A percentile compares a stretch with the other conserved stretches of the same genome.
phyloP scores from a whole-genome alignment of 2,113 vertebrate genomes.

The Pteronura brasiliensis region DNA sequence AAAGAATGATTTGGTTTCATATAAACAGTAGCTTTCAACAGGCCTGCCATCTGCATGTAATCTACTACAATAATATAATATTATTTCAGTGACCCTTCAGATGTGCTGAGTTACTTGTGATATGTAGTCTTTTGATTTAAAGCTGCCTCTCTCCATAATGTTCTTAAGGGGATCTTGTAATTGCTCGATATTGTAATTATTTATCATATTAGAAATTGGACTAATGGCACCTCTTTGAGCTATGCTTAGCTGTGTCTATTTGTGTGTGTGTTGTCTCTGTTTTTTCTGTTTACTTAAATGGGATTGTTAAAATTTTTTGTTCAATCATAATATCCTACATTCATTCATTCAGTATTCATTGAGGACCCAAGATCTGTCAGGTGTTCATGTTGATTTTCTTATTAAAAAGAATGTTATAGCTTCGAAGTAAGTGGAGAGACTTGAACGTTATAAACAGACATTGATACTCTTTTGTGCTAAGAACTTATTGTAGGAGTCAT shows the following conservation, averaged over 20 bases:
- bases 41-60: slow-evolving; percentile 44
- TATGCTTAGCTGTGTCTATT: not conserved
- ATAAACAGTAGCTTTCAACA: slow-evolving; percentile 68
- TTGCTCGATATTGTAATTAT: not conserved
- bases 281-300: not conserved
- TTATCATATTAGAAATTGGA: not conserved
- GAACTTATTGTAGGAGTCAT: not conserved
- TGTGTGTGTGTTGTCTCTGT: not conserved
- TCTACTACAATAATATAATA: slow-evolving; percentile 32
- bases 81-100: not conserved
- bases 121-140: not conserved
- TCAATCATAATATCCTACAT: not conserved
- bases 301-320: not conserved
- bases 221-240: not conserved
- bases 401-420: not conserved
- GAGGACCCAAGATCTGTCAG: not conserved
- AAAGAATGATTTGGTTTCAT: slow-evolving; percentile 43
- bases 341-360: not conserved
- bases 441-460: not conserved
- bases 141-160: not conserved
- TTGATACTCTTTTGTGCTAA: not conserved
- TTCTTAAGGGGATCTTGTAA: not conserved
- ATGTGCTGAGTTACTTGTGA: slow-evolving; percentile 5
- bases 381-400: not conserved
- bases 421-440: not conserved